Base-by-base conservation (phyloP, 1,140 invertebrate genomes). In the Cryptotermes secundus region DNA sequence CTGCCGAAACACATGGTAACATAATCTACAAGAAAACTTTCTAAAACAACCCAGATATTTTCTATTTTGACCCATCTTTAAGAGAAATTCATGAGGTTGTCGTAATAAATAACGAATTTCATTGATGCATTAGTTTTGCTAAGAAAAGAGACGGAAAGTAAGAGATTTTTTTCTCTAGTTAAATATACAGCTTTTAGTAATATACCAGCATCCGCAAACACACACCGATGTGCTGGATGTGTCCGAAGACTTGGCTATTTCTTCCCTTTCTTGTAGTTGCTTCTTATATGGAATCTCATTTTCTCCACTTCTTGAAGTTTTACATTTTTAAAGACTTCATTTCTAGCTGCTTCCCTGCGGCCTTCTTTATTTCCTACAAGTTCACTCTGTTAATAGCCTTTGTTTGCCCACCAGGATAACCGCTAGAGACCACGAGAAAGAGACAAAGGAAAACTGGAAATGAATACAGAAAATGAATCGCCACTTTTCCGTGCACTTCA, bases 271-370 rank as follows among this genome's bases (percentile, higher is more conserved):
- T 16, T 65, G n/a, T 26, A 65, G 59, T n/a, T 65, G 12, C 24
- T 72, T 31, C n/a, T 0, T 0, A 31, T 31, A 26, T 72, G n/a
- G 9, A 24, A 16, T 59, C 19, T 3, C 31, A 26, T 72, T 31
- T 72, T 26, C 26, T 72, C 31, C 59, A 9, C 26, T 4, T 3
- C n/a, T 72, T 26, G 9, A 31, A 72, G 59, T 72, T 31, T 3
- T 72, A 72, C 59, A n/a, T 31, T 72, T 72, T 72, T 72, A n/a
- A 72, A 72, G 59, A 72, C n/a, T n/a, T n/a, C 59, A 31, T 72
- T 31, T n/a, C 59, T 72, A 4, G 2, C 4, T 72, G 14, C n/a
- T 72, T 72, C 59, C 26, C n/a, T 31, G 9, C 9, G 6, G 59
- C 59, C 22, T 26, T 72, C 26, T 72, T 72, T 14, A n/a, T 72